Percentiles rank a stretch among this genome's conserved stretches.
Conservation (phyloP, 2,888 invertebrate genomes). For the Clivina fossor region DNA sequence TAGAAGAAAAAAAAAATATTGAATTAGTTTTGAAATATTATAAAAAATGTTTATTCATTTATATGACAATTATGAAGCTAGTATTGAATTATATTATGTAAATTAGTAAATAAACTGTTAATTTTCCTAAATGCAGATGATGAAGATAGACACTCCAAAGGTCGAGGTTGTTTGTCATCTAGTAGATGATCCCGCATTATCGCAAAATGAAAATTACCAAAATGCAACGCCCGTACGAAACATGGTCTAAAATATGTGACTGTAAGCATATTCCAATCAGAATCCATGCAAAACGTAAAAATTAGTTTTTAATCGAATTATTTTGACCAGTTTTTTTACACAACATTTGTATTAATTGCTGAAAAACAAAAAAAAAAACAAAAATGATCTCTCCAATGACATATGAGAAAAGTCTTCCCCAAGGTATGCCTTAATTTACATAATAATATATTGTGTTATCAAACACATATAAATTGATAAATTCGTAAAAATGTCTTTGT, state of each 20-base stretch:
- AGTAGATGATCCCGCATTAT: slow-evolving; percentile 55
- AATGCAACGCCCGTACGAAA: slow-evolving; percentile 19
- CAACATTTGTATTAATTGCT: background rate
- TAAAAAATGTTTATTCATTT: too few relatives aligned
- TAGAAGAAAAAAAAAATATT: too few relatives aligned
- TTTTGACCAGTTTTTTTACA: background rate
- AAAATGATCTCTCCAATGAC: too few relatives aligned
- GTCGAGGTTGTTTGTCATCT: slow-evolving; percentile 68
- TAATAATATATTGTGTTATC: slow-evolving; percentile 30
- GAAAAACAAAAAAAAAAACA: too few relatives aligned
- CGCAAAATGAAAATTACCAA: slow-evolving; percentile 37
- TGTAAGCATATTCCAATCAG: too few relatives aligned
- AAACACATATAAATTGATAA: slow-evolving; percentile 15
- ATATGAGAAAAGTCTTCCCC: slow-evolving; percentile 39
- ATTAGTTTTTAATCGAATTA: background rate
- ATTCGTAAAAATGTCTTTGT: background rate
- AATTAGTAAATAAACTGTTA: slow-evolving; percentile 3
- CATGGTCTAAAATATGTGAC: slow-evolving; percentile 23
- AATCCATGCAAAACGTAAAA: too few relatives aligned
- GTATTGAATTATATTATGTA: background rate
- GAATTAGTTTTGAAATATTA: too few relatives aligned
- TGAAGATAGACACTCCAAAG: slow-evolving; percentile 63
- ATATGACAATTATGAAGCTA: too few relatives aligned
- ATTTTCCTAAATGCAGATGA: slow-evolving; percentile 58
- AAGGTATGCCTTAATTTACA: slow-evolving; percentile 39